Percentiles rank a stretch among this genome's conserved stretches.
Evolutionary conservation across 2,797 vertebrate genomes (phyloP).

Genomic region (Megaceryle alcyon): DNA sequence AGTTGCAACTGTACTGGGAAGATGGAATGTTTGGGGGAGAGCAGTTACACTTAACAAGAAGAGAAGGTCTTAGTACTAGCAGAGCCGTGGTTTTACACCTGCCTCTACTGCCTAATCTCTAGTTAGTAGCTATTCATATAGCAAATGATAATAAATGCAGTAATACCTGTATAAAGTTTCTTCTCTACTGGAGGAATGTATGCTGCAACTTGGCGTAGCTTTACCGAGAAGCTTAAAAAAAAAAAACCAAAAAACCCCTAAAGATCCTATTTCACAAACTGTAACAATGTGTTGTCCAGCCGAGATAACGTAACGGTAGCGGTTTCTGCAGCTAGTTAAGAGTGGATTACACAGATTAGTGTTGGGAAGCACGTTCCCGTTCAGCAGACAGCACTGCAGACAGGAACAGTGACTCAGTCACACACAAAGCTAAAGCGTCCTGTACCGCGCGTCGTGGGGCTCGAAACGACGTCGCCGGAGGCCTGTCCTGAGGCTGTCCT

Average conservation of each 20-base stretch:
- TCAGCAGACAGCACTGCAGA: slow-evolving; percentile 61
- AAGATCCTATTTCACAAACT: slow-evolving; percentile 67
- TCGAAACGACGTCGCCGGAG: no score
- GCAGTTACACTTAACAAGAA: slow-evolving; percentile 63
- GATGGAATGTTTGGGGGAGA: slow-evolving; percentile 83
- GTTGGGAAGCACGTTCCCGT: slow-evolving; percentile 55
- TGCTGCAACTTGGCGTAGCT: slow-evolving; percentile 80
- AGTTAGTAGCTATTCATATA: slow-evolving; percentile 79
- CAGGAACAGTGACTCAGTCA: slow-evolving; percentile 74
- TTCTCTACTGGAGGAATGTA: slow-evolving; percentile 91
- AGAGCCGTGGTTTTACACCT: slow-evolving; percentile 67
- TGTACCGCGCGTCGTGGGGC: slow-evolving; percentile 70
- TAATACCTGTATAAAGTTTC: slow-evolving; percentile 79
- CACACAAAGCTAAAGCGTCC: slow-evolving; percentile 77
- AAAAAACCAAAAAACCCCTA: background rate
- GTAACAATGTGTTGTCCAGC: slow-evolving; percentile 75
- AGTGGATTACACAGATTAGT: slow-evolving; percentile 55
- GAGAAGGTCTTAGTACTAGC: slow-evolving; percentile 69
- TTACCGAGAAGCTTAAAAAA: slow-evolving; percentile 60
- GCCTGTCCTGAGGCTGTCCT: slow-evolving; percentile 89
- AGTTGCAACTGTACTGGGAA: slow-evolving; percentile 57
- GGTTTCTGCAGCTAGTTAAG: slow-evolving; percentile 61
- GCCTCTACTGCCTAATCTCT: slow-evolving; percentile 73
- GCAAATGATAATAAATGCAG: slow-evolving; percentile 74
- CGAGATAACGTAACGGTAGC: slow-evolving; percentile 64